Base-by-base conservation (phyloP, 2,797 vertebrate species). In the Tapirus indicus region DNA sequence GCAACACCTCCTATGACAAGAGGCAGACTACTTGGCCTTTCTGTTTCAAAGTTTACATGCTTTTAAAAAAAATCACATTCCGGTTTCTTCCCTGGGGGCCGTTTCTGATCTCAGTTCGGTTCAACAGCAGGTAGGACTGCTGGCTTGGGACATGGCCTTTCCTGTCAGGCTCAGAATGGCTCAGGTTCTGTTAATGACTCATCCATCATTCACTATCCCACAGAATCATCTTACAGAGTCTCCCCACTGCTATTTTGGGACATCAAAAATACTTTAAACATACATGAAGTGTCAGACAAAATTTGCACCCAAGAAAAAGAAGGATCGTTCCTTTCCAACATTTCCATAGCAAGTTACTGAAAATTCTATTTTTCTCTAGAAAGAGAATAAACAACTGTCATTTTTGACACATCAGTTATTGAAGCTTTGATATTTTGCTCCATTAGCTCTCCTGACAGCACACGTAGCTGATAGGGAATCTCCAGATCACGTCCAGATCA, bases 201-300 rank as follows among this genome's bases (percentile, higher is more conserved):
- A n/a, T 6, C 12, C 62, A 38, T 38, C 91, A 18, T 1, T 25
- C 14, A 27, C 56, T 44, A 20, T 32, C 66, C 35, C 25, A 20
- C 4, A 41, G 49, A 86, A 44, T 21, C 54, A 23, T 60, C 94
- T 75, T 17, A 32, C 27, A 83, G 88, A 90, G 32, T 91, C 18
- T 92, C 77, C 82, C 66, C 23, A 18, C 4, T 23, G 66, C 96
- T 95, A 92, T 92, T 92, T 60, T n/a, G 58, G 92, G 84, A 94
- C 62, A 88, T 66, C 62, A 69, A 60, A 86, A 75, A 86, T 84
- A 79, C 79, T 97, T 96, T 54, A 91, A 84, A 96, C 41, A 74
- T 35, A 78, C 25, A 83, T 18, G 41, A 97, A 92, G 84, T 88
- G 91, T 82, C 88, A 97, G 95, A 97, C 94, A 88, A 86, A 94